Percentiles rank a stretch among this genome's conserved stretches.
Conservation (phyloP, 1,140 invertebrate species). For the Zaprionus davidi region DNA sequence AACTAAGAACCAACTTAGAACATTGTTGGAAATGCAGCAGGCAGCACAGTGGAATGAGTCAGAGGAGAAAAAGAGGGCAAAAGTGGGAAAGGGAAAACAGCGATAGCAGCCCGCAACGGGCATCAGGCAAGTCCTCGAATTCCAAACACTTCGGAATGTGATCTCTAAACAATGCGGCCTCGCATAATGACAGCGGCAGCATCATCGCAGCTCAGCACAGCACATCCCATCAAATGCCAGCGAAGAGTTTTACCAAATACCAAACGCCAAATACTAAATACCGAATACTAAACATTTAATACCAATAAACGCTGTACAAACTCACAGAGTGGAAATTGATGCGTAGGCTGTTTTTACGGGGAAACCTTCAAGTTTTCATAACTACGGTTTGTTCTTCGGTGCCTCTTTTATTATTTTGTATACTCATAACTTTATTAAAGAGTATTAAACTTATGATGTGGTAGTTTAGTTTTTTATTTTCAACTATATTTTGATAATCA, state of each 20-base stretch:
- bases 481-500: too few relatives aligned
- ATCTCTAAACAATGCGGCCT: constrained; percentile 73
- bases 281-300: constrained; percentile 10
- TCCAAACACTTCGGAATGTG: constrained; percentile 78
- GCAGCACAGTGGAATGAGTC: constrained; percentile 21
- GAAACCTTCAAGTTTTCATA: too few relatives aligned
- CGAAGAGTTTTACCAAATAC: constrained; percentile 74
- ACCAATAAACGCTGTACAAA: not conserved
- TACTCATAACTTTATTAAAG: too few relatives aligned
- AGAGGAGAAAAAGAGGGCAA: not conserved
- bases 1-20: constrained; percentile 10
- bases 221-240: constrained; percentile 57
- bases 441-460: too few relatives aligned
- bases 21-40: constrained; percentile 30
- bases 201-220: not conserved
- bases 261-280: constrained; percentile 46
- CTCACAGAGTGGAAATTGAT: not conserved
- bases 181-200: constrained; percentile 66
- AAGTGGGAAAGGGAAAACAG: constrained; percentile 8
- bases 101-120: constrained; percentile 14
- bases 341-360: not conserved
- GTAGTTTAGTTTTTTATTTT: too few relatives aligned
- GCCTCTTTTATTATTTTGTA: too few relatives aligned
- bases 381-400: too few relatives aligned
- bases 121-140: constrained; percentile 56